Percentiles rank a stretch among this genome's conserved stretches.
Conservation (phyloP, 2,888 invertebrate genomes). For the Horisme vitalbata region DNA sequence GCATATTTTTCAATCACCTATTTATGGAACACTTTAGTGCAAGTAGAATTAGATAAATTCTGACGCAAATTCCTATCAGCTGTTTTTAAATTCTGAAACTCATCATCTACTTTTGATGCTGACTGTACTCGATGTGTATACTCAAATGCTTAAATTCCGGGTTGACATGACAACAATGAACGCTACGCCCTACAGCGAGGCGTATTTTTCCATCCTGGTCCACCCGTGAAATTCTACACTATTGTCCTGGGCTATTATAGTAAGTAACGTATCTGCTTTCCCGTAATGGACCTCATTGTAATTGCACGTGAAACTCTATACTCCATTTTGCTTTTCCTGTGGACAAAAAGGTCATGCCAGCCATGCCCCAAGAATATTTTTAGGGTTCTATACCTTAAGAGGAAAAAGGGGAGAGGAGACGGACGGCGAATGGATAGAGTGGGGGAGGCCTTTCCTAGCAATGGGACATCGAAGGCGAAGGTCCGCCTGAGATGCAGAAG, state of each 20-base stretch:
- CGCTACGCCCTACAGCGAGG: not conserved
- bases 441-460: no score
- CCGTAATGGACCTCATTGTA: constrained; percentile 31
- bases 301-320: constrained; percentile 22
- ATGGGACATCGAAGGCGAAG: no score
- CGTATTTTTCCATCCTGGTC: constrained; percentile 12
- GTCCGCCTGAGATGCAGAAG: no score
- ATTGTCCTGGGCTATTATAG: constrained; percentile 30
- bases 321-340: constrained; percentile 18
- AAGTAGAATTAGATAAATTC: no score
- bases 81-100: no score
- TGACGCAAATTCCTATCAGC: no score
- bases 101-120: no score
- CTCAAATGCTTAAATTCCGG: constrained; percentile 4
- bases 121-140: not conserved
- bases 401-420: no score
- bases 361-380: not conserved
- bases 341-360: not conserved
- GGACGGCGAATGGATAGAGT: no score
- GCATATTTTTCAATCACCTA: no score
- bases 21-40: no score
- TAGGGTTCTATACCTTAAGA: no score
- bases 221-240: constrained; percentile 27
- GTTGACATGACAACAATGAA: constrained; percentile 6
- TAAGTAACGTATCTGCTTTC: constrained; percentile 29